Evolutionary conservation across 2,888 invertebrate species (phyloP).

Genomic region (Caenorhabditis afra): DNA sequence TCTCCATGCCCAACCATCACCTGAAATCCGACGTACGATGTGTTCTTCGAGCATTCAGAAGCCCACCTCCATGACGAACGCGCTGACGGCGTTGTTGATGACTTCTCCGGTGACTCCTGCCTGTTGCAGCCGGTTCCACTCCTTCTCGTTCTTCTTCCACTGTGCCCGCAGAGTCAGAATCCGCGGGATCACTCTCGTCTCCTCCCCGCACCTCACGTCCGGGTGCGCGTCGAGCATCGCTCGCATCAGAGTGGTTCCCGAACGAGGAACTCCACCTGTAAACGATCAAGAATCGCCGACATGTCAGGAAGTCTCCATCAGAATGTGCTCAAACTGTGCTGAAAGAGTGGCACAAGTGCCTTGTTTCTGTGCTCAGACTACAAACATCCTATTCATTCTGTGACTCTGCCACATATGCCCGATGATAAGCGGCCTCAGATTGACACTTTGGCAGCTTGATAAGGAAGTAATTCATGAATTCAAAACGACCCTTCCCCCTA

Average conservation of each 20-base stretch:
- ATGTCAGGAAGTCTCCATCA: too few relatives aligned
- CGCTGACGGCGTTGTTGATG: constrained; percentile 94
- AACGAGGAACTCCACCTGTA: constrained; percentile 84
- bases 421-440: too few relatives aligned
- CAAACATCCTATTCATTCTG: neutral
- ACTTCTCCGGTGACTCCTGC: constrained; percentile 94
- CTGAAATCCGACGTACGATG: constrained; percentile 32
- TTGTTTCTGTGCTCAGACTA: neutral
- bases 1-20: constrained; percentile 94
- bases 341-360: neutral
- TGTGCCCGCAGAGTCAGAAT: constrained; percentile 95
- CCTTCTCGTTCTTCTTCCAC: constrained; percentile 93
- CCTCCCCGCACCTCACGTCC: constrained; percentile 86
- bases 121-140: constrained; percentile 88
- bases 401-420: neutral
- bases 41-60: neutral
- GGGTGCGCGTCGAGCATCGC: constrained; percentile 99
- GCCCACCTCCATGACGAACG: constrained; percentile 86
- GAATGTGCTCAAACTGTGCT: too few relatives aligned
- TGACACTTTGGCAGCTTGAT: too few relatives aligned
- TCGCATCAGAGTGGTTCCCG: constrained; percentile 96
- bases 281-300: too few relatives aligned
- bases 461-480: too few relatives aligned
- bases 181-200: constrained; percentile 90
- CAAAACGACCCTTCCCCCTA: too few relatives aligned